These are phyloP conservation scores for Gonocerus acuteangulatus DNA, from an alignment of 2,888 invertebrate species.

Conservation along the genomic window DNA sequence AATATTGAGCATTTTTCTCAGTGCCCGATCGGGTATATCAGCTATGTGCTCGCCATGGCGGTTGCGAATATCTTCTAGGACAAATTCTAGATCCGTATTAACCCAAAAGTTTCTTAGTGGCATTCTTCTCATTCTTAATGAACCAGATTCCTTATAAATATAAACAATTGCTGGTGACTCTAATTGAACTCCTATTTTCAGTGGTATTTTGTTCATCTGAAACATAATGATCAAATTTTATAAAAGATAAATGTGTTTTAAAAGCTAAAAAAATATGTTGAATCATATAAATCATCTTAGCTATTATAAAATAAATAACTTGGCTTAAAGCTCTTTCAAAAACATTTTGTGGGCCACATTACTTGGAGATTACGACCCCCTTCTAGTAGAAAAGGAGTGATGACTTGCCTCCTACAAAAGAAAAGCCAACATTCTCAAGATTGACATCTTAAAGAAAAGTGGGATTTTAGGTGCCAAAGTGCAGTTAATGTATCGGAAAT, in stretches of 20 bases:
- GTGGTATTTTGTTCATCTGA: constrained; percentile 22
- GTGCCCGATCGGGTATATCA: constrained; percentile 19
- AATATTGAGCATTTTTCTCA: constrained; percentile 31
- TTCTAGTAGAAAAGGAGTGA: too few species aligned
- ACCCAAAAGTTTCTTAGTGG: constrained; percentile 29
- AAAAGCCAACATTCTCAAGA: too few species aligned
- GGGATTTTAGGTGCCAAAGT: too few species aligned
- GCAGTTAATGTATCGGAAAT: too few species aligned
- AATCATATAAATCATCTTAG: too few species aligned
- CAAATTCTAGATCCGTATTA: constrained; percentile 26
- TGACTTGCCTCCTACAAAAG: too few species aligned
- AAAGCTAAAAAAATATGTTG: background rate
- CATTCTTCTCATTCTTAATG: constrained; percentile 29
- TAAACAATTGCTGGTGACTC: constrained; percentile 26
- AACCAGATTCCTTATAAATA: constrained; percentile 28
- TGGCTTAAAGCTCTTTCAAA: too few species aligned
- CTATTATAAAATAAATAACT: too few species aligned
- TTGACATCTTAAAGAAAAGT: too few species aligned
- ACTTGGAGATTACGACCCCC: too few species aligned
- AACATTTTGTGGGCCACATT: too few species aligned
- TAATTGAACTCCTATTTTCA: constrained; percentile 27
- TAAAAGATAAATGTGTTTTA: background rate
- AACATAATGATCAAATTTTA: background rate
- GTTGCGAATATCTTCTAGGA: constrained; percentile 29
- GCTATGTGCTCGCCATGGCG: constrained; percentile 28